Percentiles rank a stretch among this genome's conserved stretches.
Conservation (phyloP, 2,113 vertebrate genomes). For the Fregata magnificens region DNA sequence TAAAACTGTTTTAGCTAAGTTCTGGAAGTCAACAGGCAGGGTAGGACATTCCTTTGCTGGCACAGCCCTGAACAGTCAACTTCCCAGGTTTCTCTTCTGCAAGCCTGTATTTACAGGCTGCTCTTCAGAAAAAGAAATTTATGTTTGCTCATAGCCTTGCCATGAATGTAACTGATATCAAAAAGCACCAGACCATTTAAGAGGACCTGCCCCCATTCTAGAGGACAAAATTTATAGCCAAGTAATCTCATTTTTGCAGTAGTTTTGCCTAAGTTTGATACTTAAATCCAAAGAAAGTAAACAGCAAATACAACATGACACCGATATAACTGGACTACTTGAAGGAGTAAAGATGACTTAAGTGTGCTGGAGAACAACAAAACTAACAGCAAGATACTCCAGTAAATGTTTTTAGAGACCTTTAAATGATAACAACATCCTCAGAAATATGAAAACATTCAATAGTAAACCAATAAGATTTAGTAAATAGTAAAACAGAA, state of each 20-base stretch:
- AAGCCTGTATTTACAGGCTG: not conserved
- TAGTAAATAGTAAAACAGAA: not conserved
- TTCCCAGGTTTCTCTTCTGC: not conserved
- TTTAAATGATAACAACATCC: not conserved
- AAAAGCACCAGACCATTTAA: not conserved
- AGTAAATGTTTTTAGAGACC: not conserved
- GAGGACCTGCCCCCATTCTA: not conserved
- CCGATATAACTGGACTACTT: not conserved
- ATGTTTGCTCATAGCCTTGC: constrained; percentile 36
- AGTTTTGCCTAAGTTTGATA: not conserved
- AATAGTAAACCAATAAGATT: not conserved
- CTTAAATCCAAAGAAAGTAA: not conserved
- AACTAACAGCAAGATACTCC: not conserved
- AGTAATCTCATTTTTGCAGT: not conserved
- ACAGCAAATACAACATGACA: not conserved
- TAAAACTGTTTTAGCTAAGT: not conserved
- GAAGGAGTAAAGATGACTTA: not conserved
- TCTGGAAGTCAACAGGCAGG: not conserved
- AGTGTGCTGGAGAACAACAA: not conserved
- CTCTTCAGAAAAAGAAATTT: not conserved
- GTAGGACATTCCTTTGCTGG: not conserved
- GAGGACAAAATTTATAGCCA: not conserved
- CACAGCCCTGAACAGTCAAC: constrained; percentile 1
- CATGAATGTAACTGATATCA: not conserved
- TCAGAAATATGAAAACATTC: not conserved